Evolutionary conservation across 2,888 invertebrate genomes (phyloP), one percentile per base, ranked within the genome.

Genomic region (Lacanobia oleracea): DNA sequence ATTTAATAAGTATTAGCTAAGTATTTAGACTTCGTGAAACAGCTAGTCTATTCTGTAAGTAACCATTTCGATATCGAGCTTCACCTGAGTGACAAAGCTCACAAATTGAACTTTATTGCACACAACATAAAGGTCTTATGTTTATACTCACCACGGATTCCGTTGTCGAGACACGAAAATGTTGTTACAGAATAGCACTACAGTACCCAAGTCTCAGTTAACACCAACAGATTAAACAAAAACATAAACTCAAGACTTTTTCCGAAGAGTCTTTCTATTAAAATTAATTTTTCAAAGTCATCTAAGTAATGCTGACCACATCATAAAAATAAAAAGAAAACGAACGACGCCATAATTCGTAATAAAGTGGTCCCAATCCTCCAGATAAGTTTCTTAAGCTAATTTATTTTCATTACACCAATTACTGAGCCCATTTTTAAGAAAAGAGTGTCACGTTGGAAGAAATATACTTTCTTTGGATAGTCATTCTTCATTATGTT

Each of bases 331-430:
- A 7, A 51, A 53, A 77, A 51, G 40, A 51, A 72, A 72, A 75
- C 18, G 27, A 68, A 73, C 18, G 53, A 40, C 33, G n/a, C 50
- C 69, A 77, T 83, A 83, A 72, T 57, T 83, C 67, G 66, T 77
- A 57, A 77, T 83, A 74, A 83, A 80, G 67, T 72, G 56, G 57
- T 68, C 79, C 45, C 54, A 54, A 78, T 75, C 51, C 51, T 54
- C 33, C 18, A 57, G 75, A 79, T 79, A 73, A 64, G 27, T 84
- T 82, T 72, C 65, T 37, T 60, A 76, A 56, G 59, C 63, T 27
- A 69, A 83, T 81, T 81, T 56, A 72, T 81, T 67, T 76, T 67
- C 83, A 76, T 81, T 68, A 75, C 37, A 48, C 56, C 53, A 66
- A 78, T 83, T 74, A 69, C 43, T 21, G 71, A 43, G 56, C 2